These are phyloP conservation scores for Oreamnos americanus DNA, from an alignment of 2,113 vertebrate genomes.

Conservation along the genomic window DNA sequence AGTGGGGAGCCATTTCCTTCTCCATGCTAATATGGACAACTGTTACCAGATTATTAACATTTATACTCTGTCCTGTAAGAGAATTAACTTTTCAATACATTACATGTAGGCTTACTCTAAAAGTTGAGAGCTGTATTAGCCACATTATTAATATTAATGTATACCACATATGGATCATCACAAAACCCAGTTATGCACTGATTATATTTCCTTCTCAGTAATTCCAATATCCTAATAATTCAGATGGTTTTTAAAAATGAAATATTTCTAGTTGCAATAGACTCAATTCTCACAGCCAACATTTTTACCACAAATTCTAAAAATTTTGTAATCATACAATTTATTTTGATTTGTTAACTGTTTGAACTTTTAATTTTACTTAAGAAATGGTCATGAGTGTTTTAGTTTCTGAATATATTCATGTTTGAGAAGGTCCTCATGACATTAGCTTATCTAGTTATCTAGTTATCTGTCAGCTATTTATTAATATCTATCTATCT, in stretches of 20 bases:
- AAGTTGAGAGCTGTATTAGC: neutral
- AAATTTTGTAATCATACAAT: neutral
- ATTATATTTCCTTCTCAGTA: neutral
- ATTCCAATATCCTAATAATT: neutral
- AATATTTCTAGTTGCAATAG: neutral
- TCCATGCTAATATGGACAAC: neutral
- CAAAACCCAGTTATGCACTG: neutral
- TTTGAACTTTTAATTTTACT: neutral
- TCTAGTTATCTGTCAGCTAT: neutral
- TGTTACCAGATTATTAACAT: neutral
- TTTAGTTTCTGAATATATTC: neutral
- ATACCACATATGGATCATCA: neutral
- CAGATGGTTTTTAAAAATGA: neutral
- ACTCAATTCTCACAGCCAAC: neutral
- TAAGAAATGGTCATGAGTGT: neutral
- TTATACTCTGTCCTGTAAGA: neutral
- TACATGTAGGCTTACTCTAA: neutral
- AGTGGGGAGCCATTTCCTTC: neutral
- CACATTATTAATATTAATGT: neutral
- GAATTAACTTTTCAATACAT: neutral
- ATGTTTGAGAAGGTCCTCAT: neutral
- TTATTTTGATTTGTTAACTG: neutral
- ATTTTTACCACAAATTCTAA: neutral
- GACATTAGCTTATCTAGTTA: neutral
- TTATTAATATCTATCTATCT: neutral